These are phyloP conservation scores for Heliothis subflexa DNA, from an alignment of 1,140 invertebrate species.

Conservation along the genomic window DNA sequence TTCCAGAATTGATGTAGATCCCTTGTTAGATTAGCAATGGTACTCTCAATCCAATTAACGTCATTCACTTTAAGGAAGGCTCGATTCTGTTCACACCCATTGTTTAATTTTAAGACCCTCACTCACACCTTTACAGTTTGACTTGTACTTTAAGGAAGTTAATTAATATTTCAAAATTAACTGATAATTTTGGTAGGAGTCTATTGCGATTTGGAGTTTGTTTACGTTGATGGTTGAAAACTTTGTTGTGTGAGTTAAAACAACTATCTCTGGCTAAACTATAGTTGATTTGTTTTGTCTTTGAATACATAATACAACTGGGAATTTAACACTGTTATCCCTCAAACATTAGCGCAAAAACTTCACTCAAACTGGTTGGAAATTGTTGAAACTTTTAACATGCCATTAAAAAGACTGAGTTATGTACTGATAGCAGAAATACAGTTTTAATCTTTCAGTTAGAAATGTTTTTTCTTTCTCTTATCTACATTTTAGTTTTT, in stretches of 20 bases:
- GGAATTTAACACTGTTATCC: neutral
- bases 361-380: constrained; percentile 1
- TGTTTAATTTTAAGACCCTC: constrained; percentile 32
- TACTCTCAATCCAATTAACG: constrained; percentile 49
- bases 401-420: constrained; percentile 10
- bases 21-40: constrained; percentile 48
- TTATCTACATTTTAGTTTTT: neutral
- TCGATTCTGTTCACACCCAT: constrained; percentile 17
- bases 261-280: too few species aligned
- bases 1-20: constrained; percentile 15
- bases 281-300: too few species aligned
- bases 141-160: neutral
- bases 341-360: constrained; percentile 5
- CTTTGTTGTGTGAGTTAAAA: too few species aligned
- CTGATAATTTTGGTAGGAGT: neutral
- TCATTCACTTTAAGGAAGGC: constrained; percentile 42
- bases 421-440: neutral
- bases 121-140: constrained; percentile 7
- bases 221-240: too few species aligned
- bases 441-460: neutral
- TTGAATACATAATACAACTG: neutral
- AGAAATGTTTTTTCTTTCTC: neutral
- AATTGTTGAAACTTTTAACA: neutral
- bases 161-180: neutral
- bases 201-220: too few species aligned